Conservation (phyloP, 2,888 invertebrate species). For the Gasteruption jaculator region DNA sequence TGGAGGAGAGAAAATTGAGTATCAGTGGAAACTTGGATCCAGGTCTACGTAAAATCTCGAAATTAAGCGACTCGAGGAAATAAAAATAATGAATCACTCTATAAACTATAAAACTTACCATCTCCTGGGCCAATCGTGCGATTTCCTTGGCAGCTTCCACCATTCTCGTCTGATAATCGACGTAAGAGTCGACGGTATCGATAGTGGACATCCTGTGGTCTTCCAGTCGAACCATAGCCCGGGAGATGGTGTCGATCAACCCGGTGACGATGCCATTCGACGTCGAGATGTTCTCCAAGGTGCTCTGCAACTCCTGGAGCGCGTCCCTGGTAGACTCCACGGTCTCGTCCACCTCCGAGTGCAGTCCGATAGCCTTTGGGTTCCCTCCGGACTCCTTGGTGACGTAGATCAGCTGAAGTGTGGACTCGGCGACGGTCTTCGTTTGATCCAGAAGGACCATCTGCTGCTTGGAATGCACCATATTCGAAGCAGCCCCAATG, state of each 20-base stretch:
- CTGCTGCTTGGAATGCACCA: constrained; percentile 84
- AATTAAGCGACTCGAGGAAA: neutral
- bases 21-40: constrained; percentile 5
- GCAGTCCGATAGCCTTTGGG: constrained; percentile 78
- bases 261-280: constrained; percentile 87
- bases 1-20: constrained; percentile 33
- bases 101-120: constrained; percentile 57
- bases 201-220: constrained; percentile 70
- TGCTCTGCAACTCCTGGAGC: constrained; percentile 73
- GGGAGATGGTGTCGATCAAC: constrained; percentile 84
- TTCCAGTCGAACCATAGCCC: constrained; percentile 78
- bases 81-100: constrained; percentile 2
- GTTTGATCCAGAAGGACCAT: constrained; percentile 84
- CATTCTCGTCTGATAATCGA: constrained; percentile 97
- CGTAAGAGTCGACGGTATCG: constrained; percentile 74
- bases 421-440: constrained; percentile 92
- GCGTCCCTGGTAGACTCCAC: constrained; percentile 74
- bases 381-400: constrained; percentile 91
- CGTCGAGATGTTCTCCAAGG: constrained; percentile 77
- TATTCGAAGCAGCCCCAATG: constrained; percentile 85
- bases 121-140: constrained; percentile 86
- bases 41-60: neutral
- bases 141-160: constrained; percentile 92
- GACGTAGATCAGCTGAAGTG: constrained; percentile 76
- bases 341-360: constrained; percentile 80